Evolutionary conservation across 2,888 invertebrate genomes (phyloP), one percentile per base, ranked within the genome.

Genomic region (Agrotis segetum): DNA sequence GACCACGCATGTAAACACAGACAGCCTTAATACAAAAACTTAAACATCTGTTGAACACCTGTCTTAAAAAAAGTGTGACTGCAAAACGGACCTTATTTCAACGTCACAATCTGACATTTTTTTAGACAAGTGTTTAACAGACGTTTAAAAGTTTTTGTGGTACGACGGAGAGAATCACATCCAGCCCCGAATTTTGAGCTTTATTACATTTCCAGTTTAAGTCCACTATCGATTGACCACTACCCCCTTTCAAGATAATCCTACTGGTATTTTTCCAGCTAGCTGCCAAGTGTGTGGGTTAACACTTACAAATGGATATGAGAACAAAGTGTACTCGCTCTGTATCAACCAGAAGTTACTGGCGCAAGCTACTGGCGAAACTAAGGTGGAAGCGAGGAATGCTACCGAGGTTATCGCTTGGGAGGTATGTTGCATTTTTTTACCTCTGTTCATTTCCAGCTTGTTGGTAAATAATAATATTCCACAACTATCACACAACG

Each of bases 261-360:
- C 17, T 40, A 59, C 16, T 55, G 1, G 3, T 0, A 2, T 58
- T 52, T 52, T 92, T 92, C 11, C 89, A 96, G 95, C 90, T 0
- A 95, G 95, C 59, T 93, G 93, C 67, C 91, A 92, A 80, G 88
- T 87, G 0, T 94, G 95, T 49, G 86, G 86, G 0, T 40, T 93
- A 3, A 77, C 67, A 7, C 5, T 89, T 2, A 80, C 78, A 14
- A 85, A 67, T 9, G 82, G 76, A 0, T 93, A 81, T 53, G 88
- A 88, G 6, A 85, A 89, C 6, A 85, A 86, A 2, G 67, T 66
- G 0, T 91, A 85, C 64, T 83, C 88, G 0, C 46, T 95, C 0
- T 50, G 71, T 0, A 73, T 96, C 0, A 92, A 93, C 34, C 89
- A 88, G 0, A 77, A 73, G 1, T 9, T 92, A 0, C 63, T 95